These are phyloP conservation scores for Brevimyrus niger DNA, from an alignment of 2,113 vertebrate species.

Conservation along the genomic window DNA sequence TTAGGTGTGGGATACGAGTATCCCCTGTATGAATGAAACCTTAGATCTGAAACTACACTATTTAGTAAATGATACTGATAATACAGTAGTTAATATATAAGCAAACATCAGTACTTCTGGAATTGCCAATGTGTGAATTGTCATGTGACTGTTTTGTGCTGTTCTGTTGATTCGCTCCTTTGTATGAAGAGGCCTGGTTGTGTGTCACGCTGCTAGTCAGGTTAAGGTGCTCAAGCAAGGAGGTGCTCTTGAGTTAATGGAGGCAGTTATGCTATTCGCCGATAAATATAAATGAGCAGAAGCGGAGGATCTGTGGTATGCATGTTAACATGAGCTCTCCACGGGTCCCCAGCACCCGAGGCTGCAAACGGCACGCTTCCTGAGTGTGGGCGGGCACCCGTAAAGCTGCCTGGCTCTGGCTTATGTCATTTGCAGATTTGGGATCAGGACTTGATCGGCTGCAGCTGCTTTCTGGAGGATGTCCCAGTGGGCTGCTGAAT, in stretches of 20 bases:
- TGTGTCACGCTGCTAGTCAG: neutral
- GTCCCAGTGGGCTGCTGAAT: neutral
- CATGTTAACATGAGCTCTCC: neutral
- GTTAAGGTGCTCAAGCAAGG: neutral
- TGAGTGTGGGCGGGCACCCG: neutral
- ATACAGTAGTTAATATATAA: neutral
- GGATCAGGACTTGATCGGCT: neutral
- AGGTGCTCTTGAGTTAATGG: neutral
- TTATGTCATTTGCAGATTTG: constrained; percentile 2
- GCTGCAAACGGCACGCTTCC: neutral
- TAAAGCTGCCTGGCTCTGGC: neutral
- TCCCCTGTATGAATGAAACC: too few relatives aligned
- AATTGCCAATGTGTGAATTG: neutral
- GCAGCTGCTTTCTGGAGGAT: neutral
- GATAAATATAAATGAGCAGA: neutral
- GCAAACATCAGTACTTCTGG: neutral
- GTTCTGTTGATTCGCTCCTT: neutral
- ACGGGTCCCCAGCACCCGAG: neutral
- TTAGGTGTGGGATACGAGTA: too few relatives aligned
- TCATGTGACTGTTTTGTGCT: neutral
- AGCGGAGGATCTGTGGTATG: neutral
- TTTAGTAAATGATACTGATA: neutral
- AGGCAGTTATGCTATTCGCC: neutral
- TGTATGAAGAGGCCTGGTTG: neutral
- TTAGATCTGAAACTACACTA: too few relatives aligned